Conservation (phyloP, 2,797 vertebrate species). For the Hydrophis major region DNA sequence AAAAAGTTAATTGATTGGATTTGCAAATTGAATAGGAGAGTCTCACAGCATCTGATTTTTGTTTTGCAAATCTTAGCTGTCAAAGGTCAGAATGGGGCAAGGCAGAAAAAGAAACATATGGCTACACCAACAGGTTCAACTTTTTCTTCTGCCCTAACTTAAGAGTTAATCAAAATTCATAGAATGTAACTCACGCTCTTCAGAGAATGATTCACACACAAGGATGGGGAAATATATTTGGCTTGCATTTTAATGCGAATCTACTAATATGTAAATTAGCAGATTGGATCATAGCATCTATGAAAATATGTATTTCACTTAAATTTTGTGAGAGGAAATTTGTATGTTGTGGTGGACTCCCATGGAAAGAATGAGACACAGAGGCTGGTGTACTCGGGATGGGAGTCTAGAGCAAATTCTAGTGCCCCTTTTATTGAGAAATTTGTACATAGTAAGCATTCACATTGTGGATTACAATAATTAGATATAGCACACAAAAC, state of each 20-base stretch:
- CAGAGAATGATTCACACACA: background rate
- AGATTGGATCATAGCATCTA: background rate
- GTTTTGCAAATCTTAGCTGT: constrained; percentile 1
- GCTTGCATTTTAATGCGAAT: background rate
- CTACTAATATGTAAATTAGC: background rate
- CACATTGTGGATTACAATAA: no score
- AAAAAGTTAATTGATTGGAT: constrained; percentile 11
- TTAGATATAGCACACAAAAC: no score
- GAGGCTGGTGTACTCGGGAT: no score
- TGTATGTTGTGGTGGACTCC: background rate
- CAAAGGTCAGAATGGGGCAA: background rate
- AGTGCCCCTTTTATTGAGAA: no score
- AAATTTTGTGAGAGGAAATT: background rate
- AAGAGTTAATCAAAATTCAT: background rate
- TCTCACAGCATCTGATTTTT: background rate
- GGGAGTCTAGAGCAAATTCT: no score
- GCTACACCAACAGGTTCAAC: background rate
- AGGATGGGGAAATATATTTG: background rate
- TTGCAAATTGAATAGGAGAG: constrained; percentile 11
- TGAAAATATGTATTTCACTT: background rate
- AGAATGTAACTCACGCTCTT: background rate
- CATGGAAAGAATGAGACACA: no score
- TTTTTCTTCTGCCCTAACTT: background rate
- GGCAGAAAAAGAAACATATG: background rate
- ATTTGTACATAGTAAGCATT: no score